These are phyloP conservation scores for Gymnoscopelus microlampas DNA, from an alignment of 2,797 vertebrate species.

Conservation along the genomic window DNA sequence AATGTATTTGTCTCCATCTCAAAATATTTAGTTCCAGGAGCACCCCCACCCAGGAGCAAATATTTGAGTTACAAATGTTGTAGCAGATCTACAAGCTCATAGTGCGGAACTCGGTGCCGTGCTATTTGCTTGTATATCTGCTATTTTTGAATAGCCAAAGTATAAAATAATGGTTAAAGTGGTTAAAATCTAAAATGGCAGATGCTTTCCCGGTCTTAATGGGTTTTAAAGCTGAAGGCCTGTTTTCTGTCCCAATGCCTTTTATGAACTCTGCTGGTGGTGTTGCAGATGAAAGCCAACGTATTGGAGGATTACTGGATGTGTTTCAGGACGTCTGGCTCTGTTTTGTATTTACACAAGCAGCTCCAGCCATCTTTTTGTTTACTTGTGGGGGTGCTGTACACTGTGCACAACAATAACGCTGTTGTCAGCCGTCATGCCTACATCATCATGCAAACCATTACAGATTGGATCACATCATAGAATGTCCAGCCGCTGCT, in stretches of 20 bases:
- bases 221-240: not conserved
- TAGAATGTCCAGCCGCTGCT: constrained; percentile 30
- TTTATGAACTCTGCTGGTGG: constrained; percentile 1
- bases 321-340: not conserved
- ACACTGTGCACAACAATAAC: constrained; percentile 35
- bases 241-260: constrained; percentile 21
- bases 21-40: too few relatives aligned
- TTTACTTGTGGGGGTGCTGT: constrained; percentile 22
- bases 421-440: constrained; percentile 32
- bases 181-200: too few relatives aligned
- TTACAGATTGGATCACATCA: constrained; percentile 30
- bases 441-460: constrained; percentile 49
- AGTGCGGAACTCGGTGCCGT: too few relatives aligned
- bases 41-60: too few relatives aligned
- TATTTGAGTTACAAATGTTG: too few relatives aligned
- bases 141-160: too few relatives aligned
- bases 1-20: too few relatives aligned
- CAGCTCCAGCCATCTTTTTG: constrained; percentile 26
- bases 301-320: constrained; percentile 1
- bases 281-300: not conserved
- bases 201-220: too few relatives aligned
- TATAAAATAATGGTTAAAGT: too few relatives aligned
- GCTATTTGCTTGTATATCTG: too few relatives aligned
- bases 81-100: too few relatives aligned
- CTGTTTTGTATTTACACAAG: not conserved